These are phyloP conservation scores for Drosophila subpulchrella DNA, from an alignment of 1,140 invertebrate genomes.

Conservation along the genomic window DNA sequence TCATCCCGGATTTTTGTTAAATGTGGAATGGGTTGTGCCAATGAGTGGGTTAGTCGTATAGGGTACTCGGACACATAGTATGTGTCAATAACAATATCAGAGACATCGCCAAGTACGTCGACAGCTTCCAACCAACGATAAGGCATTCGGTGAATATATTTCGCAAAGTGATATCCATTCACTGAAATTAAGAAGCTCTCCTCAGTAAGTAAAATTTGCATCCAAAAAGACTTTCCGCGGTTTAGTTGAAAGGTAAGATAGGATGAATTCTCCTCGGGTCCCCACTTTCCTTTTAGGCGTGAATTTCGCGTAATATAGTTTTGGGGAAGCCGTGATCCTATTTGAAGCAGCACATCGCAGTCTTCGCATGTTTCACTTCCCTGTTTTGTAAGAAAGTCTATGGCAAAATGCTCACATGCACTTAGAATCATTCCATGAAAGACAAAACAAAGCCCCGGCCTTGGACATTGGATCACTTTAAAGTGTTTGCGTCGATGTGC, in stretches of 20 bases:
- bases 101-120: slow-evolving; percentile 54
- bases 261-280: slow-evolving; percentile 87
- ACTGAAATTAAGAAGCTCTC: slow-evolving; percentile 86
- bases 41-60: slow-evolving; percentile 32
- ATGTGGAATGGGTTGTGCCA: slow-evolving; percentile 10
- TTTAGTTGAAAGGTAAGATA: slow-evolving; percentile 68
- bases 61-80: slow-evolving; percentile 63
- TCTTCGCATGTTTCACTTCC: background rate
- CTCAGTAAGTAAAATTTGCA: slow-evolving; percentile 83
- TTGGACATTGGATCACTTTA: slow-evolving; percentile 18
- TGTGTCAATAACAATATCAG: slow-evolving; percentile 44
- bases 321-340: slow-evolving; percentile 90
- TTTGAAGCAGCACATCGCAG: slow-evolving; percentile 90
- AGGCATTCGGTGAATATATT: slow-evolving; percentile 87
- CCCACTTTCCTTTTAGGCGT: slow-evolving; percentile 86
- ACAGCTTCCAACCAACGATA: slow-evolving; percentile 85
- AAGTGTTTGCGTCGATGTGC: slow-evolving; percentile 30
- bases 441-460: slow-evolving; percentile 60
- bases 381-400: slow-evolving; percentile 40
- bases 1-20: background rate
- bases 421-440: slow-evolving; percentile 53
- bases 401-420: slow-evolving; percentile 62
- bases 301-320: slow-evolving; percentile 90
- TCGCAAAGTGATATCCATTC: slow-evolving; percentile 89
- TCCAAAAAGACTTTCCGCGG: slow-evolving; percentile 78